Conservation (phyloP, 2,113 vertebrate species). For the Petrocephalus zakoni region DNA sequence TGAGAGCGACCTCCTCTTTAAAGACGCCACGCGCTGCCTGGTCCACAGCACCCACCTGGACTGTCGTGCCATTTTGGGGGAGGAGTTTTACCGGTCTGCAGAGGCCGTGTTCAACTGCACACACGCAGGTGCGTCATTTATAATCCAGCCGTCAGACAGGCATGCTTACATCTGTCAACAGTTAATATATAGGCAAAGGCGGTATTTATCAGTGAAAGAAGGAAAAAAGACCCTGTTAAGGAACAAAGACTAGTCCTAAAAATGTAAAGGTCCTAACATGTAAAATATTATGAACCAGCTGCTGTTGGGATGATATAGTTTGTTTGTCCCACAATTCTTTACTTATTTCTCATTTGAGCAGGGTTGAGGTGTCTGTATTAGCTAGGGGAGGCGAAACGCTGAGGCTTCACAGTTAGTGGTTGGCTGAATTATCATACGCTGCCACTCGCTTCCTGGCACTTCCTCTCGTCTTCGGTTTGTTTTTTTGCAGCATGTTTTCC, state of each 20-base stretch:
- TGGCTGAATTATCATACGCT: not conserved
- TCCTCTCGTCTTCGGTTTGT: not conserved
- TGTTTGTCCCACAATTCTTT: not conserved
- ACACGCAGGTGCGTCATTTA: conserved; percentile 60
- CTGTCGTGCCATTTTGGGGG: conserved; percentile 70
- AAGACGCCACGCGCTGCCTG: conserved; percentile 70
- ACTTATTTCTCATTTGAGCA: not conserved
- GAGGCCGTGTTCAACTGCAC: conserved; percentile 77
- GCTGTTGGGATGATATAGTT: not conserved
- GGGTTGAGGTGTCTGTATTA: not conserved
- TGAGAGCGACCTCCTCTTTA: conserved; percentile 81
- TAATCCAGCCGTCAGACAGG: not conserved
- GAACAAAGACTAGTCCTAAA: not conserved
- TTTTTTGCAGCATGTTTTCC: no score
- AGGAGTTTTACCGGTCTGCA: conserved; percentile 60
- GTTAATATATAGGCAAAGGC: not conserved
- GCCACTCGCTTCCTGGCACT: not conserved
- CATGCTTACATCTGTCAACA: not conserved
- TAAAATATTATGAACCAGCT: not conserved
- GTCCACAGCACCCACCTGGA: conserved; percentile 66
- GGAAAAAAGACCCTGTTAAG: not conserved
- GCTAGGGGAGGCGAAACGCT: not conserved
- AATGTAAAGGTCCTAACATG: not conserved
- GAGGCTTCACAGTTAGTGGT: not conserved
- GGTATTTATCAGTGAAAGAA: not conserved